Evolutionary conservation across 2,113 vertebrate species (phyloP).

Genomic region (Ailurus styani): DNA sequence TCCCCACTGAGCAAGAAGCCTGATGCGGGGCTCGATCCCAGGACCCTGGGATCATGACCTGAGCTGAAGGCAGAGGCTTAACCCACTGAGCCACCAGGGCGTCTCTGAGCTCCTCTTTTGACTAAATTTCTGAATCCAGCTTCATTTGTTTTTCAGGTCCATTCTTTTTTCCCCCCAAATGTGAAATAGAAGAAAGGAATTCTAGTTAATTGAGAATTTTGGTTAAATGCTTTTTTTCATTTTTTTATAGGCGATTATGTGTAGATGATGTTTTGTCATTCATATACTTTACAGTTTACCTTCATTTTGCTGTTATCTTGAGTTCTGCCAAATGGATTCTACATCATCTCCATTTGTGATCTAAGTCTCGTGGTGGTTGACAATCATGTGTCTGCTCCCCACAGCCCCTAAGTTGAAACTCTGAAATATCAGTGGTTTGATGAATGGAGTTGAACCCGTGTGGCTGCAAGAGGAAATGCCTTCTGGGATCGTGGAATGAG

Average conservation of each 20-base stretch:
- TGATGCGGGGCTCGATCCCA: not conserved
- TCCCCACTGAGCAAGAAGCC: not conserved
- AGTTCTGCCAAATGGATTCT: not conserved
- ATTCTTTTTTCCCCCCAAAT: not conserved
- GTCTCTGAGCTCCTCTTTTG: not conserved
- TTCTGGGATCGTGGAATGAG: not conserved
- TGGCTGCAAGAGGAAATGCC: no score
- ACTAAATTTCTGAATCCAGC: not conserved
- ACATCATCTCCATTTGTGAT: not conserved
- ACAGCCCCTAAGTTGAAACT: fast-evolving
- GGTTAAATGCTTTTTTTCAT: not conserved
- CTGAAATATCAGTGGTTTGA: fast-evolving
- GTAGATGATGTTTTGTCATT: not conserved
- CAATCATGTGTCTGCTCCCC: not conserved
- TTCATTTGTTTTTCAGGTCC: not conserved
- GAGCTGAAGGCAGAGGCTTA: not conserved
- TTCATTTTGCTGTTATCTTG: not conserved
- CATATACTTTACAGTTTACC: fast-evolving
- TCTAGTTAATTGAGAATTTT: not conserved
- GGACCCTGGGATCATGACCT: not conserved
- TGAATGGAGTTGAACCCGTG: fast-evolving
- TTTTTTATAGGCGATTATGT: not conserved
- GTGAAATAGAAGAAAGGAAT: not conserved
- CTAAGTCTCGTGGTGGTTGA: not conserved
- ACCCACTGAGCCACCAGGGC: not conserved